Base-by-base conservation (phyloP, 2,113 vertebrate species). In the Litocranius walleri region DNA sequence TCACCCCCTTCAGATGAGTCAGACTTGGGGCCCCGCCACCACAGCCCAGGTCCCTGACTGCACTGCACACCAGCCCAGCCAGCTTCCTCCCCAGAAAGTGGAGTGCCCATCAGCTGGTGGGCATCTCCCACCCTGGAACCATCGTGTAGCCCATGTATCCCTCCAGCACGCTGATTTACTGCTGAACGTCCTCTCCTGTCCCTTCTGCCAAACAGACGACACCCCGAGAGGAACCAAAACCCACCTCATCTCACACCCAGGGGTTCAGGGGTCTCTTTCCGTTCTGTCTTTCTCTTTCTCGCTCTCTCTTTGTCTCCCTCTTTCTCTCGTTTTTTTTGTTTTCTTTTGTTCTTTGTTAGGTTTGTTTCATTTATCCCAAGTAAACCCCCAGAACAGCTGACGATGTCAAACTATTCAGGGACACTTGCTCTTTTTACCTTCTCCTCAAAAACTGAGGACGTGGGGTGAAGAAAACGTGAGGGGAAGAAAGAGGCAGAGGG, bases 331-430 rank as follows among this genome's bases (percentile, higher is more conserved):
- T 48, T 94, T 86, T 96, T 86, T 96, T 96, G 23, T 95, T 98
- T 98, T 98, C 62, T 96, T 97, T 98, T 95, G 81, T 89, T 87
- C 59, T n/a, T 40, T 16, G 80, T 91, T 87, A 97, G 45, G 21
- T 67, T 95, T 97, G 90, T 96, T 96, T 98, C 97, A 96, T 93
- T 98, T 98, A 98, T 98, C 96, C 97, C 97, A 98, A 97, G 96
- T 98, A 96, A 98, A 98, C 97, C 94, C 98, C 94, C 98, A 97
- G 97, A 97, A 98, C 98, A 98, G 94, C 96, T 92, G 94, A 98
- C 95, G 95, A 95, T 97, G 96, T 98, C 98, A 98, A 97, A 95
- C 96, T 98, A 97, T 97, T 98, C 85, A 67, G 98, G 99, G 98
- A 97, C 11, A 96, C 95, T 96, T 45, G 74, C 97, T 97, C 96